A percentile compares a stretch with the other conserved stretches of the same genome.
phyloP scores from a whole-genome alignment of 2,888 invertebrate genomes.

The Gymnosoma rotundatum region DNA sequence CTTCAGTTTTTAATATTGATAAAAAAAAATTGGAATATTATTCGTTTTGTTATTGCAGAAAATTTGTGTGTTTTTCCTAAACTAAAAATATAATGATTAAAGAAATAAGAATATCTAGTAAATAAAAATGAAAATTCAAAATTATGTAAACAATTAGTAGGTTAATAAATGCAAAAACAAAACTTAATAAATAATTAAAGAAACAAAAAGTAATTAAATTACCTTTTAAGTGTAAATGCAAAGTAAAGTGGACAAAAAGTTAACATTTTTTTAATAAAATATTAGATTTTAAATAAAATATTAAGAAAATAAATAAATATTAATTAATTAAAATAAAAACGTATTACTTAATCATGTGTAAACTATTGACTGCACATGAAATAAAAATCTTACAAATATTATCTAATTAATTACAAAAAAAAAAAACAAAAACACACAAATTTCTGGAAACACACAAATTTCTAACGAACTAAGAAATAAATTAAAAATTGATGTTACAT shows the following conservation, averaged over 20 bases:
- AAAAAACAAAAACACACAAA: slow-evolving; percentile 74
- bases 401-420: slow-evolving; percentile 64
- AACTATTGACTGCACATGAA: slow-evolving; percentile 38
- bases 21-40: not conserved
- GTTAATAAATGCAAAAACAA: not conserved
- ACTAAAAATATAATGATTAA: too few relatives aligned
- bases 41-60: not conserved
- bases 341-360: slow-evolving; percentile 13
- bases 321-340: slow-evolving; percentile 47
- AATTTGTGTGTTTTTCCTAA: slow-evolving; percentile 53
- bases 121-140: too few relatives aligned
- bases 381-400: slow-evolving; percentile 21
- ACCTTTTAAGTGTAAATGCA: slow-evolving; percentile 76
- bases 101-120: too few relatives aligned
- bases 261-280: slow-evolving; percentile 79
- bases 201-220: slow-evolving; percentile 67
- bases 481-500: slow-evolving; percentile 58
- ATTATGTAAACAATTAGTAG: not conserved
- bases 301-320: slow-evolving; percentile 48
- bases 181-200: slow-evolving; percentile 27
- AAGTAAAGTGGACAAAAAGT: slow-evolving; percentile 81
- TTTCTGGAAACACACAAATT: slow-evolving; percentile 74
- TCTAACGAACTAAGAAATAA: slow-evolving; percentile 10
- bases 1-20: too few relatives aligned
- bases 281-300: slow-evolving; percentile 75